phyloP scores from a whole-genome alignment of 2,888 invertebrate species.

The Horisme vitalbata region DNA sequence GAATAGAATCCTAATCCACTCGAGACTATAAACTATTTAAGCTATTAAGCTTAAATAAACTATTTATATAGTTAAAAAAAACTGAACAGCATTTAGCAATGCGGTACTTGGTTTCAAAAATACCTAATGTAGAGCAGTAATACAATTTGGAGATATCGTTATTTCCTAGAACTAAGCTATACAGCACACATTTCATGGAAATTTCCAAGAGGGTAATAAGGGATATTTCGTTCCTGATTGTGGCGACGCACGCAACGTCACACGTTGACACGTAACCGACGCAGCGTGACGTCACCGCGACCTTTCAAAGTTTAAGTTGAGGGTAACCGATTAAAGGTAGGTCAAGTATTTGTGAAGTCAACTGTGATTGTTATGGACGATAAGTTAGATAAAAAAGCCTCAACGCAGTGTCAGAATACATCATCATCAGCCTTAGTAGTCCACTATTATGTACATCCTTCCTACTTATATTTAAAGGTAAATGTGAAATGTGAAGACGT shows the following conservation, averaged over 20 bases:
- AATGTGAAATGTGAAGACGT: no score
- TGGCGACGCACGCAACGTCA: slow-evolving; percentile 39
- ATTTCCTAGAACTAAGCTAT: background rate
- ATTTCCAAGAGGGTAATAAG: slow-evolving; percentile 5
- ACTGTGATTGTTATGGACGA: no score
- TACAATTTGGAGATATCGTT: background rate
- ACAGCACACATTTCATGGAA: slow-evolving; percentile 10
- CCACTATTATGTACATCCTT: no score
- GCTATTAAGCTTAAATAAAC: no score
- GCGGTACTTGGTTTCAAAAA: background rate
- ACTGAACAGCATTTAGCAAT: no score
- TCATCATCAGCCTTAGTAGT: no score
- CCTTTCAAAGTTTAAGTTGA: slow-evolving; percentile 25
- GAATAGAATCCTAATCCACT: no score
- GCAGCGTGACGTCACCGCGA: slow-evolving; percentile 49
- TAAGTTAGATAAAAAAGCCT: no score
- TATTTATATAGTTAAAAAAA: no score
- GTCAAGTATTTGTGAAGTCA: slow-evolving; percentile 2
- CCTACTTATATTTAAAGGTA: no score
- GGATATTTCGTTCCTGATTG: slow-evolving; percentile 16
- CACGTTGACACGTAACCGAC: slow-evolving; percentile 45
- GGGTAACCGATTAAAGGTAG: slow-evolving; percentile 10
- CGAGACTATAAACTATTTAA: no score
- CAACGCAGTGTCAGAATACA: no score
- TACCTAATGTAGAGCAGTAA: background rate